Conservation (phyloP, 2,113 vertebrate genomes). For the Ictalurus furcatus region DNA sequence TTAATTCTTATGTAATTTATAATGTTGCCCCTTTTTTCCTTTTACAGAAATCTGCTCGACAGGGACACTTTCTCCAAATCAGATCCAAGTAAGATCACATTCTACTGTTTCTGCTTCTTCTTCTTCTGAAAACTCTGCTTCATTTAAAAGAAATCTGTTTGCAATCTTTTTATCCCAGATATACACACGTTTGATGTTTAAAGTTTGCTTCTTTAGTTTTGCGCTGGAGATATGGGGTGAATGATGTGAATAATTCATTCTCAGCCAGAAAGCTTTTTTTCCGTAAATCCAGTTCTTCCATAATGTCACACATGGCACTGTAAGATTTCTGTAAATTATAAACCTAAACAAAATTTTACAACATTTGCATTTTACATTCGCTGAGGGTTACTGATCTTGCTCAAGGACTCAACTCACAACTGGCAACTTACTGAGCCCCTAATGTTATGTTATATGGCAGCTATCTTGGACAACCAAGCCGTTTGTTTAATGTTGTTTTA, state of each 20-base stretch:
- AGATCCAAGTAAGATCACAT: constrained; percentile 83
- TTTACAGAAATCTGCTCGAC: constrained; percentile 82
- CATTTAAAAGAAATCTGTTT: no score
- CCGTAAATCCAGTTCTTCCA: background rate
- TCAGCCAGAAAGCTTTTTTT: background rate
- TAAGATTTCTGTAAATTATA: background rate
- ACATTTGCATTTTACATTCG: background rate
- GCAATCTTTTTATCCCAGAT: no score
- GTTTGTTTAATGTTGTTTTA: no score
- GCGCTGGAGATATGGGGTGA: background rate
- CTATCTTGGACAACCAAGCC: background rate
- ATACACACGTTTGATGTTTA: no score
- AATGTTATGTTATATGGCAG: background rate
- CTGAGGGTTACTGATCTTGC: background rate
- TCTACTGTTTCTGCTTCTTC: background rate
- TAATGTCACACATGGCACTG: background rate
- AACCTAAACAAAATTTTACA: background rate
- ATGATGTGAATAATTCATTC: background rate
- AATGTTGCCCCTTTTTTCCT: constrained; percentile 42
- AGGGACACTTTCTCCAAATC: constrained; percentile 96
- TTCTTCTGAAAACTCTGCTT: background rate
- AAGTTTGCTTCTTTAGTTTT: background rate
- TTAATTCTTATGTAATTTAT: background rate
- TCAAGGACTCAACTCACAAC: background rate
- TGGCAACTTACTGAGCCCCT: background rate